phyloP scores from a whole-genome alignment of 2,113 vertebrate genomes.

The Trogon surrucura region DNA sequence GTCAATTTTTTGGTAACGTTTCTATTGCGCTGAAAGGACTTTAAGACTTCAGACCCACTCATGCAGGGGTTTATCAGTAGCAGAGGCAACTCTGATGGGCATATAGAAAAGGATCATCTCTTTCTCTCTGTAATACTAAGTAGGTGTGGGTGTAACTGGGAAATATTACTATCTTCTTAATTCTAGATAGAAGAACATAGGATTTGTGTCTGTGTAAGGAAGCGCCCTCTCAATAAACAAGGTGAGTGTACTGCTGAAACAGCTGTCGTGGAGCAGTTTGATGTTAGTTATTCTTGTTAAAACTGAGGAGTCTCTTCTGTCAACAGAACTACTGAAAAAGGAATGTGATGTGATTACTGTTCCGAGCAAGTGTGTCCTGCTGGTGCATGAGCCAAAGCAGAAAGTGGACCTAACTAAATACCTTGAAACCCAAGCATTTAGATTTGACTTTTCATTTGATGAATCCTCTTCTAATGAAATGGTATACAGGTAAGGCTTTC shows the following conservation, averaged over 20 bases:
- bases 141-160: not conserved
- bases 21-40: not conserved
- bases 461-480: conserved; percentile 88
- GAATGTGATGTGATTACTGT: conserved; percentile 96
- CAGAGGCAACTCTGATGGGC: not conserved
- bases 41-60: not conserved
- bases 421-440: conserved; percentile 92
- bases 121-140: not conserved
- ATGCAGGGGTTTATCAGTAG: no score
- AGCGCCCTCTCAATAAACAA: conserved; percentile 93
- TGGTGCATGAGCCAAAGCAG: conserved; percentile 94
- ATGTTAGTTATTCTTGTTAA: not conserved
- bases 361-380: conserved; percentile 83
- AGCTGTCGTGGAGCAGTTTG: not conserved
- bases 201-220: conserved; percentile 96
- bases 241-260: conserved; percentile 68
- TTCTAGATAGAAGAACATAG: conserved; percentile 85
- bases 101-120: fast-evolving
- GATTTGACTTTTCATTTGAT: conserved; percentile 94
- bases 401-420: conserved; percentile 98
- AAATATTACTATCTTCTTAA: not conserved
- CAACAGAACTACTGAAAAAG: conserved; percentile 86
- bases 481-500: conserved; percentile 88
- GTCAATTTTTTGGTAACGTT: not conserved
- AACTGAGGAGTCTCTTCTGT: not conserved